phyloP scores from a whole-genome alignment of 2,113 vertebrate genomes.

The Centropus bengalensis region DNA sequence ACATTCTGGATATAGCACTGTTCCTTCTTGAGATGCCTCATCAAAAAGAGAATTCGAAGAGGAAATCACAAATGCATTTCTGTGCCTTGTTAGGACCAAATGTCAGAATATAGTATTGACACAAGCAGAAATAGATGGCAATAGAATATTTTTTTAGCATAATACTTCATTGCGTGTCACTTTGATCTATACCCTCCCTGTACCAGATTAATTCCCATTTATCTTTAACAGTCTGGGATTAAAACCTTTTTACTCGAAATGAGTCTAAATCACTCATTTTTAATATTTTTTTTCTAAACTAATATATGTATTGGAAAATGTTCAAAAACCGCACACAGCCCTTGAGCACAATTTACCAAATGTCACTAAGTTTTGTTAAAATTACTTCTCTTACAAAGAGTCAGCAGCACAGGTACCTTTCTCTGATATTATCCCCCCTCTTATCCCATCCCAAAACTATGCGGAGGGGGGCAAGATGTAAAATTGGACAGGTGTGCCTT shows the following conservation, averaged over 20 bases:
- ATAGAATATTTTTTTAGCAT: not conserved
- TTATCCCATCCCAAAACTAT: not conserved
- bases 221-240: not conserved
- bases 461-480: not conserved
- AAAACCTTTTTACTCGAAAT: not conserved
- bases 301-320: not conserved
- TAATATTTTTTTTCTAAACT: not conserved
- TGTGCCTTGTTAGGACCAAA: not conserved
- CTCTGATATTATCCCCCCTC: not conserved
- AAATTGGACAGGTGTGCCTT: not conserved
- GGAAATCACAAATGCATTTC: not conserved
- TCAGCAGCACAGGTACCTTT: not conserved
- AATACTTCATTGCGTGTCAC: not conserved
- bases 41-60: rapidly evolving
- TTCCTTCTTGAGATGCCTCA: not conserved
- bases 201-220: not conserved
- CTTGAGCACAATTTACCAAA: not conserved
- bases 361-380: not conserved
- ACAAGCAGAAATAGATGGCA: not conserved
- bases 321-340: not conserved
- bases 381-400: not conserved
- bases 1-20: not conserved
- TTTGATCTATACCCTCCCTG: not conserved
- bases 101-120: not conserved
- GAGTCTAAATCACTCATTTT: not conserved